These are phyloP conservation scores for Gymnocheta viridis DNA, from an alignment of 2,888 invertebrate species.

Conservation along the genomic window DNA sequence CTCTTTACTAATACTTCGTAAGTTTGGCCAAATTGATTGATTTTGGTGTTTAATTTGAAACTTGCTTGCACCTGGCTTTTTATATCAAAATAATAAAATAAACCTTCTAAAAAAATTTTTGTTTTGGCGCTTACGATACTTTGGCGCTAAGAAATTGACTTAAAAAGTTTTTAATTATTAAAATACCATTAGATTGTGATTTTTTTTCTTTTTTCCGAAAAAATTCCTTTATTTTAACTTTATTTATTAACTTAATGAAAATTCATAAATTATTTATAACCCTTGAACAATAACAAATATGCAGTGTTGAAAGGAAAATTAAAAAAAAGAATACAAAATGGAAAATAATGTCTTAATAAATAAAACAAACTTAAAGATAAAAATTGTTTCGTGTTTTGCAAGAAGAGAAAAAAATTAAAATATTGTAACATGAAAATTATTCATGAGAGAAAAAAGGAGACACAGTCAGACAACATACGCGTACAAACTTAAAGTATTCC, in stretches of 20 bases:
- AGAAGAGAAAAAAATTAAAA: background rate
- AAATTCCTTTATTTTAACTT: constrained; percentile 39
- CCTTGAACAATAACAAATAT: constrained; percentile 1
- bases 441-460: background rate
- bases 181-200: background rate
- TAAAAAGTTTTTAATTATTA: no score
- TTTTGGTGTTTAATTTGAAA: no score
- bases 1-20: no score
- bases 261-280: constrained; percentile 54
- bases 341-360: background rate
- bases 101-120: no score
- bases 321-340: background rate
- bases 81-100: no score
- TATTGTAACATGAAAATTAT: background rate
- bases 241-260: constrained; percentile 53
- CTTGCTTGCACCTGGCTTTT: no score
- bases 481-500: background rate
- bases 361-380: constrained; percentile 27
- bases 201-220: background rate
- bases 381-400: background rate
- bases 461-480: background rate
- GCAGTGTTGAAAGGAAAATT: background rate
- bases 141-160: no score
- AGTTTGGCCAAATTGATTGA: no score
- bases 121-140: no score